These are phyloP conservation scores for Aphis craccivora DNA, from an alignment of 1,140 invertebrate species.

Conservation along the genomic window DNA sequence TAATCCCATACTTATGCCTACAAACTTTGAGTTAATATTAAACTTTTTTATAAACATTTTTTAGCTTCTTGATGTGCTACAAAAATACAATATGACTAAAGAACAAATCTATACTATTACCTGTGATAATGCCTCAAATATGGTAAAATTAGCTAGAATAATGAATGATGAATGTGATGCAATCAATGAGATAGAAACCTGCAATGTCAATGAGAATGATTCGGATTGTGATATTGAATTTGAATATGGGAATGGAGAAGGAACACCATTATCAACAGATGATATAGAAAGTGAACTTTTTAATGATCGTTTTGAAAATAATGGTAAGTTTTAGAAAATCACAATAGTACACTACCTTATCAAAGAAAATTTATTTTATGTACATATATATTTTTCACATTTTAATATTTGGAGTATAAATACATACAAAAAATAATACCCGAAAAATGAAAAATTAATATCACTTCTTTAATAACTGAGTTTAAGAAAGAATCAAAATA, in stretches of 20 bases:
- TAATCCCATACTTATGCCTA: background rate
- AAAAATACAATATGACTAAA: background rate
- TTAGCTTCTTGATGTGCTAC: slow-evolving; percentile 16
- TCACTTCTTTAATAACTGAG: no score
- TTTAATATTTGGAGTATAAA: no score
- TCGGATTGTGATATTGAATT: background rate
- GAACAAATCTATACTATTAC: background rate
- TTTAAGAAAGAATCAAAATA: no score
- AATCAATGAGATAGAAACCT: background rate
- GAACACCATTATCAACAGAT: background rate
- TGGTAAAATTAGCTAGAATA: background rate
- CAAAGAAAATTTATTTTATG: background rate
- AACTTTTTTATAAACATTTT: no score
- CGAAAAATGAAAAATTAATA: no score
- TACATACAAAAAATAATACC: no score
- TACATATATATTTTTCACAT: no score
- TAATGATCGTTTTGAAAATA: background rate
- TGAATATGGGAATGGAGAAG: background rate
- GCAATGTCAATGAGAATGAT: background rate
- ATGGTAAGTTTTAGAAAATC: background rate
- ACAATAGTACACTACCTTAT: background rate
- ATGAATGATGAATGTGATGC: background rate
- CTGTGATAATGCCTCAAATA: background rate
- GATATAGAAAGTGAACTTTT: slow-evolving; percentile 7
- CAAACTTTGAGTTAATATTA: background rate